Evolutionary conservation across 2,888 invertebrate species (phyloP).

Genomic region (Acronicta leporina): DNA sequence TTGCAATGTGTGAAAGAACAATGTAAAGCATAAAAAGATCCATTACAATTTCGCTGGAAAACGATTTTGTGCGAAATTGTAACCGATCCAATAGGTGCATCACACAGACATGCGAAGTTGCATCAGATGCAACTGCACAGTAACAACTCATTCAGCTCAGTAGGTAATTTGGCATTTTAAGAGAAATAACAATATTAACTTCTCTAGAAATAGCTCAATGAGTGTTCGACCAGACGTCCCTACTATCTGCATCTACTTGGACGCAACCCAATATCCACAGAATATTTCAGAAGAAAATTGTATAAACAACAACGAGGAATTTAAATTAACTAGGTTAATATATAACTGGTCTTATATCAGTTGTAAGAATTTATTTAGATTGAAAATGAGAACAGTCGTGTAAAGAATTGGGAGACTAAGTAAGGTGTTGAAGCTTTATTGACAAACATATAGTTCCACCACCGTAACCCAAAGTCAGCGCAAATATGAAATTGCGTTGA

Average conservation of each 20-base stretch:
- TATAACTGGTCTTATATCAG: constrained; percentile 12
- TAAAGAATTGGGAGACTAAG: constrained; percentile 28
- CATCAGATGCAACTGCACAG: constrained; percentile 60
- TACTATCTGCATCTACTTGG: constrained; percentile 82
- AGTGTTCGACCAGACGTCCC: constrained; percentile 74
- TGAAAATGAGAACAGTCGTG: constrained; percentile 9
- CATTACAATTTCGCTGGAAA: constrained; percentile 59
- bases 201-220: constrained; percentile 68
- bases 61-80: constrained; percentile 54
- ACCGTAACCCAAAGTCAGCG: constrained; percentile 64
- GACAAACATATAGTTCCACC: constrained; percentile 58
- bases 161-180: constrained; percentile 28
- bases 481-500: constrained; percentile 71
- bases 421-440: constrained; percentile 45
- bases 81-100: constrained; percentile 62
- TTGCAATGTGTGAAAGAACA: constrained; percentile 80
- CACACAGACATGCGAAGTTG: constrained; percentile 62
- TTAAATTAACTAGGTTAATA: constrained; percentile 36
- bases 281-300: constrained; percentile 56
- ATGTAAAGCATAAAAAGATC: constrained; percentile 74
- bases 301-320: constrained; percentile 49
- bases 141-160: constrained; percentile 65
- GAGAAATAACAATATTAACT: constrained; percentile 23
- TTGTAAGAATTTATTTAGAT: constrained; percentile 15
- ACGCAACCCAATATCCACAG: constrained; percentile 82